phyloP scores from a whole-genome alignment of 1,140 invertebrate species.

The Neodiprion lecontei region DNA sequence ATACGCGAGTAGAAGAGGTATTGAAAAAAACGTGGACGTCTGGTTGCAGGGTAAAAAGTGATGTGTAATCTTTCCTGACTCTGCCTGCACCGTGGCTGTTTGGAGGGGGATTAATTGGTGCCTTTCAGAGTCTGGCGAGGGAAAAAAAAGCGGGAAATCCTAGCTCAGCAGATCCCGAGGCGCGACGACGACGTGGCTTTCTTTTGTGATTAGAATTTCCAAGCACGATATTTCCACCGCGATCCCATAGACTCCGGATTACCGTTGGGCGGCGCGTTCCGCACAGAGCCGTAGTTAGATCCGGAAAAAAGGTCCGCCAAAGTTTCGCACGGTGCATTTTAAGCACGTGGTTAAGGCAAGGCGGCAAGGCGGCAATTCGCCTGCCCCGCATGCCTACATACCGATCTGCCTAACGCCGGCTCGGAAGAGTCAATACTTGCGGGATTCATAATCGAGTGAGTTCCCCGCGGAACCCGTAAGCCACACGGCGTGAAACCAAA shows the following conservation, averaged over 20 bases:
- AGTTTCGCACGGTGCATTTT: slow-evolving; percentile 7
- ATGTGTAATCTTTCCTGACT: too few relatives aligned
- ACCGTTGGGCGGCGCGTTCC: not conserved
- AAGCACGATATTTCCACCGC: not conserved
- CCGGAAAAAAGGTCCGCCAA: not conserved
- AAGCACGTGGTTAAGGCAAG: not conserved
- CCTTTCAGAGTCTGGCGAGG: too few relatives aligned
- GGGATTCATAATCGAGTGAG: slow-evolving; percentile 5
- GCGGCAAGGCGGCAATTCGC: not conserved
- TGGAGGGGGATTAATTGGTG: too few relatives aligned
- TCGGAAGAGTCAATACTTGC: not conserved
- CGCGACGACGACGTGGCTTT: not conserved
- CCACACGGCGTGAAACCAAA: slow-evolving; percentile 1
- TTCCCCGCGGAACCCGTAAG: not conserved
- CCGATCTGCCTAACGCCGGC: too few relatives aligned
- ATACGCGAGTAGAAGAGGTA: too few relatives aligned
- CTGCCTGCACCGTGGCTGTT: too few relatives aligned
- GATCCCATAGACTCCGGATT: slow-evolving; percentile 6
- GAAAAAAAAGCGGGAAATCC: not conserved
- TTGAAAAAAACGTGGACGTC: too few relatives aligned
- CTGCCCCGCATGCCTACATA: not conserved
- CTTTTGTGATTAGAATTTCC: not conserved
- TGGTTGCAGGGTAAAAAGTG: too few relatives aligned
- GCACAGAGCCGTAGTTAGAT: not conserved
- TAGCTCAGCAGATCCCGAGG: not conserved